A percentile compares a stretch with the other conserved stretches of the same genome.
Conservation (phyloP, 2,888 invertebrate genomes). For the Meganola albula region DNA sequence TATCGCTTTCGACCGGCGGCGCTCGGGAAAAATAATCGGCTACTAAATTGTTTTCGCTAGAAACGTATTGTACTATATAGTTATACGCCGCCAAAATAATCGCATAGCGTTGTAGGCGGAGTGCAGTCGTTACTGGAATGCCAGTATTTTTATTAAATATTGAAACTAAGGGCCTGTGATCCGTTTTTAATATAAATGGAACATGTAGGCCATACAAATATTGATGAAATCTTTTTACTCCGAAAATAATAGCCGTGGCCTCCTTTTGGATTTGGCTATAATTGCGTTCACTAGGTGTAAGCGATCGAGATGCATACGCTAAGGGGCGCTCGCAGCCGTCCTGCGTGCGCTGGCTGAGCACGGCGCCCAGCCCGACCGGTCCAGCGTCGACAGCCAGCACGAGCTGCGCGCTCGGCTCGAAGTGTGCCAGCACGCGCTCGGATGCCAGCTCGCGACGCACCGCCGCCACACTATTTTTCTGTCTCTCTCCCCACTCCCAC, state of each 20-base stretch:
- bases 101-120: conserved; percentile 1
- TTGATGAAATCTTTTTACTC: neutral
- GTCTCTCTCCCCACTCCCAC: conserved; percentile 10
- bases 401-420: conserved; percentile 1
- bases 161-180: conserved; percentile 3
- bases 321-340: neutral
- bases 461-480: conserved; percentile 1
- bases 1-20: neutral
- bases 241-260: conserved; percentile 1
- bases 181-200: conserved; percentile 3
- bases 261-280: conserved; percentile 3
- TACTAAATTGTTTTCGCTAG: neutral
- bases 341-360: neutral
- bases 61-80: neutral
- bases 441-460: conserved; percentile 8
- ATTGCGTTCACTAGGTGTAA: neutral
- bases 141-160: conserved; percentile 1
- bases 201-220: conserved; percentile 1
- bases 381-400: neutral
- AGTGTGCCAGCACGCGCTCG: conserved; percentile 16
- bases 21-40: conserved; percentile 4
- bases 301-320: neutral
- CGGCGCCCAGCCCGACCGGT: neutral
- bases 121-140: neutral
- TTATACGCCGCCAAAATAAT: conserved; percentile 2